Percentiles rank a stretch among this genome's conserved stretches.
Evolutionary conservation across 2,113 vertebrate genomes (phyloP).

Genomic region (Genyomyrus donnyi): DNA sequence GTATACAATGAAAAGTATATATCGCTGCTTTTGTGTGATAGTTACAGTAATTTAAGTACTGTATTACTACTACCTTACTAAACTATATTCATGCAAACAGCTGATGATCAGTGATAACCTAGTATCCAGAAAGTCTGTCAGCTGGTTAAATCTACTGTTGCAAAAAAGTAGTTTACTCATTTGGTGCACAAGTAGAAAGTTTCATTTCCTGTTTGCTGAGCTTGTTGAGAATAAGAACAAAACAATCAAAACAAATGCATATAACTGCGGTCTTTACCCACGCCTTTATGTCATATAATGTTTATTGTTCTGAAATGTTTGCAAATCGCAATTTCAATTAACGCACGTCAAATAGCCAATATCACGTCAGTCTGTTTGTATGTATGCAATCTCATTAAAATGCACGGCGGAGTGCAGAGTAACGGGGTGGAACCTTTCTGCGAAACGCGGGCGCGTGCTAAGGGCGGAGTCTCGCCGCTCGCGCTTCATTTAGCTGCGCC

Average conservation of each 20-base stretch:
- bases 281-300: neutral
- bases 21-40: neutral
- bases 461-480: constrained; percentile 33
- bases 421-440: neutral
- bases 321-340: neutral
- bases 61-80: neutral
- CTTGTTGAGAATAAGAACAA: neutral
- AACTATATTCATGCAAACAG: neutral
- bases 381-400: too few species aligned
- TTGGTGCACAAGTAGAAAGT: neutral
- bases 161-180: neutral
- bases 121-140: neutral
- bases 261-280: neutral
- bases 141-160: neutral
- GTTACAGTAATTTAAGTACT: neutral
- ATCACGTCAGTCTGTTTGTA: neutral
- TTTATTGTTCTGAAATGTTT: neutral
- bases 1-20: neutral
- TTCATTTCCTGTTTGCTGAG: neutral
- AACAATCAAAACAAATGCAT: neutral
- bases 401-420: neutral
- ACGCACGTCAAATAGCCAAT: neutral
- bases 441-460: neutral
- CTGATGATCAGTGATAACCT: neutral
- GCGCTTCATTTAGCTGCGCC: neutral